These are phyloP conservation scores for Eospalax fontanierii DNA, from an alignment of 2,797 vertebrate species.

Conservation along the genomic window DNA sequence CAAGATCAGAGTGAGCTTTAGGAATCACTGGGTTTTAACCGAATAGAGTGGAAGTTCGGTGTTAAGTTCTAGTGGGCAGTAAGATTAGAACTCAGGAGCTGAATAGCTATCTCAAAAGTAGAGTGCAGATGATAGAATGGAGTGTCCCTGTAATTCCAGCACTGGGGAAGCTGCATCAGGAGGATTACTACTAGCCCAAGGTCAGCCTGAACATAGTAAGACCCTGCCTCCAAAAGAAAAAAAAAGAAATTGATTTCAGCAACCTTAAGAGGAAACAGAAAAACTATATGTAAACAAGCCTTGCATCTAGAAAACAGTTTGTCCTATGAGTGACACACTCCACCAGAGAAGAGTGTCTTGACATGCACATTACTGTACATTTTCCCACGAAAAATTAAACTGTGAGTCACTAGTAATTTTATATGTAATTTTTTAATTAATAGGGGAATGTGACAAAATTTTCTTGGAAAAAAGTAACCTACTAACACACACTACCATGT, in stretches of 20 bases:
- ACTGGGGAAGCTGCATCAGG: neutral
- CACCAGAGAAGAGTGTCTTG: conserved; percentile 56
- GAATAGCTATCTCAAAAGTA: neutral
- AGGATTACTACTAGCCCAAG: neutral
- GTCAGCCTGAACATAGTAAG: neutral
- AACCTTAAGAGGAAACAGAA: conserved; percentile 8
- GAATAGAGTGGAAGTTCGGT: neutral
- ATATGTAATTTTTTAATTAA: neutral
- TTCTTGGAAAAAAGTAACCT: neutral
- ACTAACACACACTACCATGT: conserved; percentile 19
- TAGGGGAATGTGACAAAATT: neutral
- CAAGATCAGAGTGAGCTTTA: neutral
- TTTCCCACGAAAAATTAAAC: conserved; percentile 58
- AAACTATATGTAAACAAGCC: conserved; percentile 1
- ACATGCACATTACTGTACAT: neutral
- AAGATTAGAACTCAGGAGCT: neutral
- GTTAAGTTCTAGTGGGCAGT: neutral
- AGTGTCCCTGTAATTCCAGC: neutral
- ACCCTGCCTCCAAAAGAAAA: neutral
- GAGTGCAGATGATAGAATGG: neutral
- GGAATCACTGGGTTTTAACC: neutral
- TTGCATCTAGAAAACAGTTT: conserved; percentile 12
- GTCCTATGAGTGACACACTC: neutral
- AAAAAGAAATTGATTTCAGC: neutral
- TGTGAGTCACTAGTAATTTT: conserved; percentile 30